Evolutionary conservation across 2,797 vertebrate species (phyloP).

Genomic region (Brachyalestes nurse): DNA sequence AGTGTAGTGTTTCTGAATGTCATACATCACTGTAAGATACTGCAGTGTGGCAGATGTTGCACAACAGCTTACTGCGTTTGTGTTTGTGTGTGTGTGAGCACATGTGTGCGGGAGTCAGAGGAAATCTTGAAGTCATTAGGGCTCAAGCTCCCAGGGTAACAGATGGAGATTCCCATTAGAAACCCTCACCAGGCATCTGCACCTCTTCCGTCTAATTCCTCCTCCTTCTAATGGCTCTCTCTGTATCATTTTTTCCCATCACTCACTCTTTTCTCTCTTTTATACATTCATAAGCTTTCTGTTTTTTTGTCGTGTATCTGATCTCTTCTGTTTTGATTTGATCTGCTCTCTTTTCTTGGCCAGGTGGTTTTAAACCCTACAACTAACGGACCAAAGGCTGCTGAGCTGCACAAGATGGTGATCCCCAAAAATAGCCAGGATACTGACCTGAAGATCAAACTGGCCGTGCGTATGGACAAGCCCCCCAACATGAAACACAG

Average conservation of each 20-base stretch:
- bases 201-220: constrained; percentile 39
- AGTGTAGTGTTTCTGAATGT: background rate
- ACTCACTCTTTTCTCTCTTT: background rate
- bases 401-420: constrained; percentile 91
- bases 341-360: constrained; percentile 9
- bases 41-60: background rate
- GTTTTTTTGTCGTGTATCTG: background rate
- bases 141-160: constrained; percentile 52
- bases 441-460: constrained; percentile 90
- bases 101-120: background rate
- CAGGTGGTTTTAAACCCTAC: constrained; percentile 93
- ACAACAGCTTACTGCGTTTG: background rate
- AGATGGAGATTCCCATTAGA: constrained; percentile 63
- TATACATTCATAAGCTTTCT: constrained; percentile 4
- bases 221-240: constrained; percentile 11
- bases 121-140: constrained; percentile 46
- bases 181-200: constrained; percentile 50
- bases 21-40: background rate
- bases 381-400: constrained; percentile 88
- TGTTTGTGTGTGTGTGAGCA: too few species aligned
- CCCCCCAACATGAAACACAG: constrained; percentile 97
- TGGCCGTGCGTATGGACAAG: constrained; percentile 96
- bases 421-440: constrained; percentile 95
- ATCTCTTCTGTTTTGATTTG: background rate
- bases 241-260: background rate